phyloP scores from a whole-genome alignment of 2,888 invertebrate species.

The Dichetophora obliterata region DNA sequence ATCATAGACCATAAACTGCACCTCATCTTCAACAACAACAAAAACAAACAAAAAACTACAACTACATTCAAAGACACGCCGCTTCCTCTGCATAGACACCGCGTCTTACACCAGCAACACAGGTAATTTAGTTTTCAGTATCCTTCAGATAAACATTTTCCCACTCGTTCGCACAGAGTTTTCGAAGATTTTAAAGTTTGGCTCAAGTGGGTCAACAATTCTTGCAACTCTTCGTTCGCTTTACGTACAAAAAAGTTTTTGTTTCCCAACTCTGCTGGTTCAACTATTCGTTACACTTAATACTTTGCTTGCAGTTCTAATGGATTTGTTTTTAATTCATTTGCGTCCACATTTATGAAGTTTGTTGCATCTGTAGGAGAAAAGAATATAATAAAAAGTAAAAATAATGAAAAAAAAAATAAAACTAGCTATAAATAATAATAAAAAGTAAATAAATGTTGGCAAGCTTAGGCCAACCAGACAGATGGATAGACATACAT shows the following conservation, averaged over 20 bases:
- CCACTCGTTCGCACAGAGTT: slow-evolving; percentile 2
- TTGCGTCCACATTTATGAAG: slow-evolving; percentile 44
- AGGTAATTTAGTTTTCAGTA: slow-evolving; percentile 41
- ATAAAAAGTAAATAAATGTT: not conserved
- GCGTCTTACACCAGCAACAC: slow-evolving; percentile 6
- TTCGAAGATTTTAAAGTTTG: slow-evolving; percentile 26
- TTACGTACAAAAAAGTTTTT: not conserved
- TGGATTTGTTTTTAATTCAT: slow-evolving; percentile 46
- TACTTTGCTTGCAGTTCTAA: slow-evolving; percentile 41
- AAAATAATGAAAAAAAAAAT: not conserved
- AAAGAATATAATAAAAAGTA: not conserved
- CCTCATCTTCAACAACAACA: too few species aligned
- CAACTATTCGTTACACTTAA: slow-evolving; percentile 35
- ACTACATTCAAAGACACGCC: not conserved
- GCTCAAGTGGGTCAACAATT: slow-evolving; percentile 32
- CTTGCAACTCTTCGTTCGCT: not conserved
- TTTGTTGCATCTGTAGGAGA: slow-evolving; percentile 15
- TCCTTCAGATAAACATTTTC: slow-evolving; percentile 18
- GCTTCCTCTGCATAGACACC: not conserved
- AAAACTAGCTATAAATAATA: not conserved
- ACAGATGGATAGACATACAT: not conserved
- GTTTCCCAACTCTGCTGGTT: not conserved
- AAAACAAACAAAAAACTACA: too few species aligned
- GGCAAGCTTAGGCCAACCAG: not conserved
- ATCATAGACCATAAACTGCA: not conserved